Base-by-base conservation (phyloP, 2,888 invertebrate genomes). In the Ectemnius cavifrons region DNA sequence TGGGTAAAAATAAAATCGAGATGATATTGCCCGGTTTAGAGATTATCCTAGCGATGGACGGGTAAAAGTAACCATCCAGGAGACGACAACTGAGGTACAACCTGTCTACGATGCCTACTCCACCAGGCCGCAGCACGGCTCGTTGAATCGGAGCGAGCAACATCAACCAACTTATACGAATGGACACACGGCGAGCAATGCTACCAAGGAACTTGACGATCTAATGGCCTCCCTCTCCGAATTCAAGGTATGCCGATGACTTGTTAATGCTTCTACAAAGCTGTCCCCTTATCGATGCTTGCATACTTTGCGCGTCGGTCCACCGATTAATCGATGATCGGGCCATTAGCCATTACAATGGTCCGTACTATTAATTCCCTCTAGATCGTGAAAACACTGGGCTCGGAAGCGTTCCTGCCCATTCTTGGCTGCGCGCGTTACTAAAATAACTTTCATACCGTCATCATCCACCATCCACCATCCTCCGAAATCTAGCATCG, bases 211-310 rank as follows among this genome's bases (percentile, higher is more conserved):
- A 91, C 93, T 99, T 75, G 98, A 99, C 88, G 98, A 98, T 89
- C 93, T 99, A 76, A 98, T 99, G 98, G 97, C 97, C 1, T 97
- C 98, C 5, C 92, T 99, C 13, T 98, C 98, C 0, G 98, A 98
- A 90, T 97, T 98, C 90, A 98, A 98, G 96, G 98, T 97, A 92
- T 37, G 37, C 5, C 37, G 37, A 37, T 23, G 6, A 3, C 37
- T 37, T 1, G 0, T 37, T 37, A 4, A 37, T 11, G 5, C 8
- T 37, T 37, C 8, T 6, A 37, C 1, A 23, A 23, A 23, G n/a
- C 27, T 27, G 37, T 3, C 20, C 11, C 13, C 23, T 18, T 3
- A 18, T 20, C 14, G 13, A 28, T 14, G n/a, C 2, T 16, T 18
- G 8, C 11, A 8, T 2, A 13, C 13, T 3, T 4, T 16, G 60